These are phyloP conservation scores for Tethea ocularis DNA, from an alignment of 2,888 invertebrate species.

Conservation along the genomic window DNA sequence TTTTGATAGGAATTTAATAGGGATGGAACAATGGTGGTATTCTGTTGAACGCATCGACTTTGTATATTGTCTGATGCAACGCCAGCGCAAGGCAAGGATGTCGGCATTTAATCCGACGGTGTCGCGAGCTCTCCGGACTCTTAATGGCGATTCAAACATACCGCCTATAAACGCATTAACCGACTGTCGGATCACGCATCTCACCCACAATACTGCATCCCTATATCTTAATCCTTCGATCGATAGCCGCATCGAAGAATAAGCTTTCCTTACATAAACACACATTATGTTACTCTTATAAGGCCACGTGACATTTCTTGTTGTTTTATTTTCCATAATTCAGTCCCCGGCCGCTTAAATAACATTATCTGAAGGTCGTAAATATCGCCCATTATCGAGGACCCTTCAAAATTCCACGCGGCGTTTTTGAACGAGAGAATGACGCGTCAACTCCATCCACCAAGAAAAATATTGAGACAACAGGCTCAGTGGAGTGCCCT, in stretches of 20 bases:
- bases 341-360: constrained; percentile 66
- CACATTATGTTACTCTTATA: constrained; percentile 25
- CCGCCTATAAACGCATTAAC: constrained; percentile 72
- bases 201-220: constrained; percentile 48
- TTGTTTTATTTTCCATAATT: constrained; percentile 70
- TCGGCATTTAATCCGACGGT: constrained; percentile 53
- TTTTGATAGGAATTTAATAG: not conserved
- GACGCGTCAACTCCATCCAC: constrained; percentile 78
- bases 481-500: constrained; percentile 71
- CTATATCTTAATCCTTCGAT: constrained; percentile 48
- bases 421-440: constrained; percentile 77
- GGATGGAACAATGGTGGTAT: not conserved
- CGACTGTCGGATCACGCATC: constrained; percentile 61
- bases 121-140: constrained; percentile 39
- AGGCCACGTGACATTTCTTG: constrained; percentile 56
- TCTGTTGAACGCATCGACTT: constrained; percentile 10
- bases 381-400: constrained; percentile 80
- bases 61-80: constrained; percentile 28
- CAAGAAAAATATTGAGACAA: constrained; percentile 84
- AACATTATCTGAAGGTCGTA: constrained; percentile 80
- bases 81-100: constrained; percentile 30
- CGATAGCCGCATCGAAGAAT: constrained; percentile 34
- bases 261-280: constrained; percentile 34
- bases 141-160: constrained; percentile 66
- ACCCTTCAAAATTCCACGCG: constrained; percentile 79